Percentiles rank a stretch among this genome's conserved stretches.
Evolutionary conservation across 1,140 invertebrate species (phyloP).

Genomic region (Epicauta chinensis): DNA sequence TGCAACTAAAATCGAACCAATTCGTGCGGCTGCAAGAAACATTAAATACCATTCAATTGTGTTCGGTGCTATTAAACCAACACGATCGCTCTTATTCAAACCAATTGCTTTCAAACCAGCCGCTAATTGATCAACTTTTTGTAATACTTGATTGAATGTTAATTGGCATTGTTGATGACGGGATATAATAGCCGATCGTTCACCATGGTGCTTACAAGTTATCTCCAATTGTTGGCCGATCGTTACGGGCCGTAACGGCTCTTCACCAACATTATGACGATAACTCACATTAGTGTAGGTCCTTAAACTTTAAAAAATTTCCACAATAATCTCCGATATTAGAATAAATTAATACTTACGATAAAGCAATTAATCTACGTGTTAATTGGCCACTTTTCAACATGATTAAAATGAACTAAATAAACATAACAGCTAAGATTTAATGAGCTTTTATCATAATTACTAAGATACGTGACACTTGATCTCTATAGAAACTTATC

Average conservation of each 20-base stretch:
- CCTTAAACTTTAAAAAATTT: too few species aligned
- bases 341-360: neutral
- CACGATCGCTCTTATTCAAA: constrained; percentile 68
- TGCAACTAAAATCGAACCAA: constrained; percentile 76
- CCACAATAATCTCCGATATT: too few species aligned
- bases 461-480: too few species aligned
- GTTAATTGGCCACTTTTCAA: too few species aligned
- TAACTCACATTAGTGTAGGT: constrained; percentile 35
- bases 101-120: constrained; percentile 73
- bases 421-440: too few species aligned
- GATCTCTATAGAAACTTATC: too few species aligned
- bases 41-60: constrained; percentile 73
- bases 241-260: constrained; percentile 54
- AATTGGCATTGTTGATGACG: constrained; percentile 53
- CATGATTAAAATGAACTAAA: too few species aligned
- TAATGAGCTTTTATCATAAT: too few species aligned
- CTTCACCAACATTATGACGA: constrained; percentile 48
- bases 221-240: constrained; percentile 56
- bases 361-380: neutral
- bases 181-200: constrained; percentile 55
- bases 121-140: constrained; percentile 70
- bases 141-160: constrained; percentile 57
- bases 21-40: constrained; percentile 69
- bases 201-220: constrained; percentile 50
- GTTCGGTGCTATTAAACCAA: constrained; percentile 90